These are phyloP conservation scores for Hyphantria cunea DNA, from an alignment of 1,140 invertebrate species.

Conservation along the genomic window DNA sequence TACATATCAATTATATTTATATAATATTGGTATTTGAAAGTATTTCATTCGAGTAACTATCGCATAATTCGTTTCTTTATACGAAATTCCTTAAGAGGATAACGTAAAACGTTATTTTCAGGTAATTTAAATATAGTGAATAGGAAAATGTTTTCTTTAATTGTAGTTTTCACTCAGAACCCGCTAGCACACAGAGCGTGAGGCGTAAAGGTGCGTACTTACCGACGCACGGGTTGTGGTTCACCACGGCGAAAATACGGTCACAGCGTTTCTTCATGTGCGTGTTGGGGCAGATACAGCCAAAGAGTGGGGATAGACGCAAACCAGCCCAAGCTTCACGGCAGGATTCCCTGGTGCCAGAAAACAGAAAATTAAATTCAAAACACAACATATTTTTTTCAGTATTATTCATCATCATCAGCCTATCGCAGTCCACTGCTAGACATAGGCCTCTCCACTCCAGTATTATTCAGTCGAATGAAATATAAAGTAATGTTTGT, in stretches of 20 bases:
- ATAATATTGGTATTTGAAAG: neutral
- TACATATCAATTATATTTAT: no score
- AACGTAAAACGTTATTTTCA: no score
- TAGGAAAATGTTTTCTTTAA: conserved; percentile 5
- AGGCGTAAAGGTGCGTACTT: conserved; percentile 82
- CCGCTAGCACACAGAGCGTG: conserved; percentile 43
- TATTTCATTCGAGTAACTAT: no score
- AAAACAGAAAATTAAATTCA: neutral
- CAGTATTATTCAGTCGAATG: no score
- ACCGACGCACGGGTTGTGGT: conserved; percentile 96
- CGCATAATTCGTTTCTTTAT: no score
- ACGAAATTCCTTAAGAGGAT: no score
- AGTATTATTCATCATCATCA: no score
- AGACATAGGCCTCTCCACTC: no score
- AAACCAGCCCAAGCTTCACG: conserved; percentile 92
- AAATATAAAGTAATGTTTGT: no score
- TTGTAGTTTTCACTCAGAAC: conserved; percentile 58
- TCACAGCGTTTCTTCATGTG: conserved; percentile 93
- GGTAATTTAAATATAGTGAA: neutral
- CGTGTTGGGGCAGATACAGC: conserved; percentile 94
- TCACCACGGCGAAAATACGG: conserved; percentile 91
- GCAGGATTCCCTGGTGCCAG: conserved; percentile 89
- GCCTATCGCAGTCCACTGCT: no score
- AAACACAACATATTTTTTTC: no score
- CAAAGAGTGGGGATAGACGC: conserved; percentile 92